Percentiles rank a stretch among this genome's conserved stretches.
These are phyloP conservation scores for Drosophila niveifrons DNA, from an alignment of 2,888 invertebrate species.

Conservation along the genomic window DNA sequence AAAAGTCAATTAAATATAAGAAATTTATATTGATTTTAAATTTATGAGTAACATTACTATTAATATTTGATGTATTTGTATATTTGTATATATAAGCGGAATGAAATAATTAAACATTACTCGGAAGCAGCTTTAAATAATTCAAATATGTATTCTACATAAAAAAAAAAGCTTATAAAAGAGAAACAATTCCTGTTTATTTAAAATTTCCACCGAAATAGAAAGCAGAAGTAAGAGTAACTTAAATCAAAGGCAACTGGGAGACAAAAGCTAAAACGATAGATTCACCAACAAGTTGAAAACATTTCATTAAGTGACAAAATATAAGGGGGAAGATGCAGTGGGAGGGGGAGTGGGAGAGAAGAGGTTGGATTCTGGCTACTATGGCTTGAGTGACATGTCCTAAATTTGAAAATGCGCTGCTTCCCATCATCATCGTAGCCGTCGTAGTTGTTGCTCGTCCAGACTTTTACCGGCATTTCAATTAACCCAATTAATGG, in stretches of 20 bases:
- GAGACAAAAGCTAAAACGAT: not conserved
- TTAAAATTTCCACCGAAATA: not conserved
- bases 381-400: conserved; percentile 70
- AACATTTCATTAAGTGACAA: conserved; percentile 28
- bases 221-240: not conserved
- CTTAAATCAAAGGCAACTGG: not conserved
- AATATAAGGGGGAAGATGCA: too few species aligned
- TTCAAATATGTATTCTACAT: too few species aligned
- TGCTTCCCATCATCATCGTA: conserved; percentile 5
- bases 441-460: conserved; percentile 8
- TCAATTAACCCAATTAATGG: conserved; percentile 85
- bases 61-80: too few species aligned
- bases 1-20: too few species aligned
- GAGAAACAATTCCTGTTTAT: not conserved
- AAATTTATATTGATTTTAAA: too few species aligned
- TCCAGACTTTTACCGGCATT: conserved; percentile 81
- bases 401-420: conserved; percentile 74
- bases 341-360: not conserved
- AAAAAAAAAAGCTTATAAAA: too few species aligned
- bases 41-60: too few species aligned
- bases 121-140: too few species aligned
- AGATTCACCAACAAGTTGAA: conserved; percentile 9
- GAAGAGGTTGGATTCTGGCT: not conserved
- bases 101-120: too few species aligned
- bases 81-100: too few species aligned